Evolutionary conservation across 1,140 invertebrate species (phyloP), one percentile per base, ranked within the genome.

Genomic region (Drosophila sturtevanti): DNA sequence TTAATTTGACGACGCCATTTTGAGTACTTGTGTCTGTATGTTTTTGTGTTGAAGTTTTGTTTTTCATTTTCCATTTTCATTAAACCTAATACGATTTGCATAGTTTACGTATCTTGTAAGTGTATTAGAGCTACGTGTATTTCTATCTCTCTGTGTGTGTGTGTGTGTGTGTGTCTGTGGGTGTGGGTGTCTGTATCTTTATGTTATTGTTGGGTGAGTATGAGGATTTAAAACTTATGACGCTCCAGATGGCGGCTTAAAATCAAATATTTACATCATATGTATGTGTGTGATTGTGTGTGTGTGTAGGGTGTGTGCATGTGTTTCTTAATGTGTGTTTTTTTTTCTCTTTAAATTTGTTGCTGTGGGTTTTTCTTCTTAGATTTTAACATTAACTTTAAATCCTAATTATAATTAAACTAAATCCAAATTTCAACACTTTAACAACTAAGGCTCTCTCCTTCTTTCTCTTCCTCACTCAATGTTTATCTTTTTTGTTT

Each of bases 91-190:
- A 55, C 79, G 79, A 87, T 77, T 82, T 87, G 84, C 75, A 60
- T 70, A 64, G 35, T 68, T 87, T 87, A 87, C 82, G 84, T 87
- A 87, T 79, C 34, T 87, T 79, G 80, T 85, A 87, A 77, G 70
- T 72, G 18, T 63, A 48, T 70, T 79, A 60, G 24, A 63, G 56
- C 72, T 74, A 64, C 48, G 27, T 58, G 44, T 5, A 24, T 35
- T 22, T 35, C 14, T 41, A 41, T 6, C 38, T 41, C 14, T 41
- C 14, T 48, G 41, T 48, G 7, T 48, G 1, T 18, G 2, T 48
- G 16, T 48, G 41, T 48, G 16, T 48, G 41, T 48, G 16, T 21
- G 16, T 48, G 2, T 21, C 2, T 11, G 41, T 48, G 41, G n/a
- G 16, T 48, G 41, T 48, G 16, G 10, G 16, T 48, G 2, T 21